Evolutionary conservation across 2,888 invertebrate genomes (phyloP).

Genomic region (Axea sp.): DNA sequence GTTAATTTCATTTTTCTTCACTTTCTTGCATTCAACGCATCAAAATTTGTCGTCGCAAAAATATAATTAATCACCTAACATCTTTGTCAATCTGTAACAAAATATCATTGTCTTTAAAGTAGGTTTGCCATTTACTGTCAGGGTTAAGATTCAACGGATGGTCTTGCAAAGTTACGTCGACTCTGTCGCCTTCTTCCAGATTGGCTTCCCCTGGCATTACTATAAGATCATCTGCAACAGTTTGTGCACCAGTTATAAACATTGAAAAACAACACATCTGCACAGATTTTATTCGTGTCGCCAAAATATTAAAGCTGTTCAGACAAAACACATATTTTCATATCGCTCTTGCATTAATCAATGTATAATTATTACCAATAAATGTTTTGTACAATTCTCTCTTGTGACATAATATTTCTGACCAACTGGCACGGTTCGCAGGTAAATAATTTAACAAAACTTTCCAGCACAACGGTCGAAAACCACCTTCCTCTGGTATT

Average conservation of each 20-base stretch:
- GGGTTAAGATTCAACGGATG: constrained; percentile 98
- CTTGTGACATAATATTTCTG: constrained; percentile 85
- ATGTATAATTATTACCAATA: constrained; percentile 83
- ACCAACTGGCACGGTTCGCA: constrained; percentile 84
- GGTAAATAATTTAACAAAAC: constrained; percentile 92
- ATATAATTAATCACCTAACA: too few relatives aligned
- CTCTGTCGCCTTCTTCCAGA: constrained; percentile 81
- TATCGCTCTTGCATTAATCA: too few relatives aligned
- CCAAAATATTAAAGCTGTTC: too few relatives aligned
- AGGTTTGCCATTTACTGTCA: constrained; percentile 96
- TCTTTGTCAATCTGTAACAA: constrained; percentile 98
- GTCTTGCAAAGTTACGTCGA: constrained; percentile 84
- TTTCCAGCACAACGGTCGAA: constrained; percentile 93
- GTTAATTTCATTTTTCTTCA: too few relatives aligned
- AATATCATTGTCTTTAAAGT: constrained; percentile 98
- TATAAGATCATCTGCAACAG: constrained; percentile 88
- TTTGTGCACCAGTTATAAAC: too few relatives aligned
- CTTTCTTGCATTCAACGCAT: not conserved
- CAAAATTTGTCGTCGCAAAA: too few relatives aligned
- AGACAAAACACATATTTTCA: too few relatives aligned
- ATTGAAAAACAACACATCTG: not conserved
- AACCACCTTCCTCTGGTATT: constrained; percentile 92
- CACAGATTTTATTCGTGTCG: too few relatives aligned
- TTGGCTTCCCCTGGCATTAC: constrained; percentile 86
- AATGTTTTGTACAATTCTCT: constrained; percentile 90